A percentile compares a stretch with the other conserved stretches of the same genome.
phyloP scores from a whole-genome alignment of 2,888 invertebrate genomes.

The Diogma glabrata region DNA sequence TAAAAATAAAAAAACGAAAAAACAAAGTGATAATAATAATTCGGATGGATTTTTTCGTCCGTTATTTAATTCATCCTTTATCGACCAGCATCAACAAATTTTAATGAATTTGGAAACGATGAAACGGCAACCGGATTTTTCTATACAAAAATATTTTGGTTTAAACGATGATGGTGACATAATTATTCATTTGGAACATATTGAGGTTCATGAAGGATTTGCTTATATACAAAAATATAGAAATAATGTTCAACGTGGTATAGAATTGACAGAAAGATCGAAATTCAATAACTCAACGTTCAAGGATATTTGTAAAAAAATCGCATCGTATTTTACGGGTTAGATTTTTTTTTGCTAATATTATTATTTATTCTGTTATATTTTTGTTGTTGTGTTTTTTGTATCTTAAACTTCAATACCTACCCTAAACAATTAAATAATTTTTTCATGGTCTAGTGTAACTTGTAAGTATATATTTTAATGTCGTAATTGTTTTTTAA shows the following conservation, averaged over 20 bases:
- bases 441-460: too few species aligned
- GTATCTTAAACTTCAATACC: too few species aligned
- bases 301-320: too few species aligned
- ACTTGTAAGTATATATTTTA: too few species aligned
- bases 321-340: too few species aligned
- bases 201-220: conserved; percentile 28
- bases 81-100: neutral
- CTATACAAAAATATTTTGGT: conserved; percentile 33
- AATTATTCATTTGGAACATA: conserved; percentile 27
- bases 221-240: conserved; percentile 17
- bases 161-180: conserved; percentile 32
- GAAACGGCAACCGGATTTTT: neutral
- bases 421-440: too few species aligned
- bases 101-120: neutral
- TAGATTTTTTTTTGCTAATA: conserved; percentile 3
- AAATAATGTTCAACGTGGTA: conserved; percentile 13
- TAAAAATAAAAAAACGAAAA: too few species aligned
- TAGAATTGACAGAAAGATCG: conserved; percentile 26
- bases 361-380: neutral
- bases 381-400: neutral
- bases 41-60: conserved; percentile 21
- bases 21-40: conserved; percentile 18
- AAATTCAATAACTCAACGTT: neutral
- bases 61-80: neutral
- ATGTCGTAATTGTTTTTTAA: too few species aligned